Conservation (phyloP, 2,113 vertebrate genomes). For the Cottus gobio region DNA sequence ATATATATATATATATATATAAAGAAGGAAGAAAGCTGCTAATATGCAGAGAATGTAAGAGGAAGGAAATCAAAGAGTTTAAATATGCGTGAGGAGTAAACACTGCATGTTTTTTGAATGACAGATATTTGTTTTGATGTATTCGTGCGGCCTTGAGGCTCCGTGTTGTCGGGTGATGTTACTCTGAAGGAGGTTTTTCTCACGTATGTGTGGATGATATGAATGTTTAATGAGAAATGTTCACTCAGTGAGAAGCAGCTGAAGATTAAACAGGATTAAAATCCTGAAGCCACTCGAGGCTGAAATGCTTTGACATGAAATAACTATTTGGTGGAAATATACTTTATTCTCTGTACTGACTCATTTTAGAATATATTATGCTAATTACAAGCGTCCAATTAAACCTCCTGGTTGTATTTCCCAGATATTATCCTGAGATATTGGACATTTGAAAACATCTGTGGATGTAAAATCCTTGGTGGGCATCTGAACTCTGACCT, state of each 20-base stretch:
- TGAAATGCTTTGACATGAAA: neutral
- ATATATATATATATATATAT: too few species aligned
- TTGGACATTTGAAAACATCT: too few species aligned
- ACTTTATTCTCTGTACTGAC: neutral
- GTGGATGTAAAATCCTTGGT: too few species aligned
- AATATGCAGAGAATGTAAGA: conserved; percentile 13
- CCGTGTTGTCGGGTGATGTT: conserved; percentile 19
- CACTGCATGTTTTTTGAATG: conserved; percentile 43
- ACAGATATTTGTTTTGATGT: conserved; percentile 43
- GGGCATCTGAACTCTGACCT: neutral
- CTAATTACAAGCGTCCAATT: neutral
- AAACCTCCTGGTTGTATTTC: neutral
- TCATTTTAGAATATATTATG: neutral
- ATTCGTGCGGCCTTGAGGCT: conserved; percentile 37
- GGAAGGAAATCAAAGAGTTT: conserved; percentile 7
- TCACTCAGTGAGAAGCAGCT: conserved; percentile 11
- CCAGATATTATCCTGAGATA: neutral
- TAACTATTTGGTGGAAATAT: neutral
- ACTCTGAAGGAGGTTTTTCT: neutral
- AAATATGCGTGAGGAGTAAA: conserved; percentile 6
- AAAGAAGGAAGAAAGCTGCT: too few species aligned
- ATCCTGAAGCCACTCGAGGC: neutral
- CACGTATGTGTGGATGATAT: conserved; percentile 16
- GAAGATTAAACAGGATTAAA: neutral
- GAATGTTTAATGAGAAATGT: neutral